A percentile compares a stretch with the other conserved stretches of the same genome.
phyloP scores from a whole-genome alignment of 2,888 invertebrate species.

The Philhelius pedissequus region DNA sequence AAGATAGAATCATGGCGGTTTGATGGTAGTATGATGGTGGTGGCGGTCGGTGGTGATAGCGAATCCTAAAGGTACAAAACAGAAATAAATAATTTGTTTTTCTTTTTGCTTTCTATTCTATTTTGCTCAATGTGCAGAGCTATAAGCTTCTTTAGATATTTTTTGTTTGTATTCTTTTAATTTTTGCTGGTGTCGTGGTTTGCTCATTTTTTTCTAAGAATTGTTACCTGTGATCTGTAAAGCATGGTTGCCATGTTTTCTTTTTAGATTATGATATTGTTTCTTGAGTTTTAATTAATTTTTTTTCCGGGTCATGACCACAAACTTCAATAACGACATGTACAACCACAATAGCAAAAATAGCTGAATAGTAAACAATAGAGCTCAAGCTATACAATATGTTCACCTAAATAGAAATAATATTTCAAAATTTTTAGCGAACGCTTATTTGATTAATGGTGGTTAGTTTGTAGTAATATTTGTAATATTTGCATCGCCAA shows the following conservation, averaged over 20 bases:
- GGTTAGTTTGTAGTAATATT: too few species aligned
- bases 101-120: background rate
- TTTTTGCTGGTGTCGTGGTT: background rate
- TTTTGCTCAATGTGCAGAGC: background rate
- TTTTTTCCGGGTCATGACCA: too few species aligned
- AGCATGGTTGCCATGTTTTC: background rate
- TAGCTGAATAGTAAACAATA: too few species aligned
- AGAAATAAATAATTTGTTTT: constrained; percentile 11
- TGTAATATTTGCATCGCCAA: too few species aligned
- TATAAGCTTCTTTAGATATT: background rate
- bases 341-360: too few species aligned
- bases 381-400: too few species aligned
- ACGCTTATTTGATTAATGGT: too few species aligned
- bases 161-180: background rate
- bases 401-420: too few species aligned
- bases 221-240: background rate
- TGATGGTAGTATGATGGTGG: background rate
- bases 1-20: background rate
- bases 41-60: background rate
- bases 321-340: too few species aligned
- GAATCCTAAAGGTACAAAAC: constrained; percentile 11
- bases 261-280: background rate
- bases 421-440: too few species aligned
- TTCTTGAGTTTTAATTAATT: too few species aligned
- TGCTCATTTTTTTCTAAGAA: constrained; percentile 2